phyloP scores from a whole-genome alignment of 1,140 invertebrate species.

The Zaprionus tsacasi region DNA sequence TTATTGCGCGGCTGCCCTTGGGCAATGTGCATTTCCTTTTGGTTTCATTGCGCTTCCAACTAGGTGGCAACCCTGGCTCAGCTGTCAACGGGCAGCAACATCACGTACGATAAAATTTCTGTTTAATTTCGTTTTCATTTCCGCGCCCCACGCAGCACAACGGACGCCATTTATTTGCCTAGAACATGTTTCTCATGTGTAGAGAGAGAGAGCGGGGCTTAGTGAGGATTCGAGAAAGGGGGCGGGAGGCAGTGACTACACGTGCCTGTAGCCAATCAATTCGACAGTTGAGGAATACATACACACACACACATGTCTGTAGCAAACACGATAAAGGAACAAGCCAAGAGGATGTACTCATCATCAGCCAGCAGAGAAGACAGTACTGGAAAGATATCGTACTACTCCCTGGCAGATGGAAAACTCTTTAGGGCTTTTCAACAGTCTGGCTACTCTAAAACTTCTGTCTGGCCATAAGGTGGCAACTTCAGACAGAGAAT shows the following conservation, averaged over 20 bases:
- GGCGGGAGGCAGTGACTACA: too few relatives aligned
- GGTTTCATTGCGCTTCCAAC: constrained; percentile 75
- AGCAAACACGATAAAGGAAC: too few relatives aligned
- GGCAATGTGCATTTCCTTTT: constrained; percentile 60
- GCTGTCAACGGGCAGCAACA: constrained; percentile 29
- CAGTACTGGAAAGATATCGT: too few relatives aligned
- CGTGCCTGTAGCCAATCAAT: constrained; percentile 72
- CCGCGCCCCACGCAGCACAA: constrained; percentile 48
- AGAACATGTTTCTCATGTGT: constrained; percentile 9
- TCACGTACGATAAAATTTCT: constrained; percentile 61
- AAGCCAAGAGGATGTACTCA: too few relatives aligned
- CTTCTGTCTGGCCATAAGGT: too few relatives aligned
- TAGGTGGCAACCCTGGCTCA: constrained; percentile 38
- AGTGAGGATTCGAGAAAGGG: too few relatives aligned
- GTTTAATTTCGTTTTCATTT: constrained; percentile 80
- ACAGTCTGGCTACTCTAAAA: too few relatives aligned
- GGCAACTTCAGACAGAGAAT: too few relatives aligned
- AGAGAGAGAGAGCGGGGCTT: not conserved
- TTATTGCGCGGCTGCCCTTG: constrained; percentile 44
- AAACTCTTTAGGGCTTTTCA: too few relatives aligned
- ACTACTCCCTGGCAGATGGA: too few relatives aligned
- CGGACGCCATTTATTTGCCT: constrained; percentile 46
- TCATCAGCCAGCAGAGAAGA: too few relatives aligned
- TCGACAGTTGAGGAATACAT: constrained; percentile 34
- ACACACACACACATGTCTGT: constrained; percentile 38